Conservation (phyloP, 2,113 vertebrate species). For the Passer domesticus region DNA sequence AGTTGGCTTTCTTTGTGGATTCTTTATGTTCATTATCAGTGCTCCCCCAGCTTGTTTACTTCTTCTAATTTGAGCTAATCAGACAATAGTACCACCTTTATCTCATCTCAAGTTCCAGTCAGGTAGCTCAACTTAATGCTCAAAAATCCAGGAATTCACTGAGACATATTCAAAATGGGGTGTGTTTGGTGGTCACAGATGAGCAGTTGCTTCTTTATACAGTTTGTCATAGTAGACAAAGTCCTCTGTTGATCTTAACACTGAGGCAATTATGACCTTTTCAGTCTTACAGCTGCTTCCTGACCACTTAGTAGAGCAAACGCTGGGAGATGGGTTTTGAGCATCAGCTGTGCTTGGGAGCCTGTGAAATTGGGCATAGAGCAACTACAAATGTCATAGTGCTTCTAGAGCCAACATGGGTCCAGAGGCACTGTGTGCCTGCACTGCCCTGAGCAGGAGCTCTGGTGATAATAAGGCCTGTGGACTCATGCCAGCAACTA, state of each 20-base stretch:
- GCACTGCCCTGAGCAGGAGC: neutral
- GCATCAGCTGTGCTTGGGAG: neutral
- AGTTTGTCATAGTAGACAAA: neutral
- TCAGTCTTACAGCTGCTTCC: neutral
- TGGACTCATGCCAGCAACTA: neutral
- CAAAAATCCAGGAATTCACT: neutral
- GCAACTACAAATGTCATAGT: neutral
- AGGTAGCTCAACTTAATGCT: neutral
- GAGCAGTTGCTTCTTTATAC: neutral
- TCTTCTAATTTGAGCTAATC: neutral
- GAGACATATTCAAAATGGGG: neutral
- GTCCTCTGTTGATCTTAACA: neutral
- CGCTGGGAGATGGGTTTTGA: neutral
- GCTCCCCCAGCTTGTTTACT: neutral
- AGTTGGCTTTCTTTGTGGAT: neutral
- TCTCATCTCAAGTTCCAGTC: neutral
- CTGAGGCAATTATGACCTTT: neutral
- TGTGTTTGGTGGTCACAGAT: neutral
- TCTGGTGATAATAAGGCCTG: neutral
- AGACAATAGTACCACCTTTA: neutral
- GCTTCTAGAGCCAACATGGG: neutral
- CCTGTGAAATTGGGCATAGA: neutral
- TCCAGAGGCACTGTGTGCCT: neutral
- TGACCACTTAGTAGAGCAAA: neutral
- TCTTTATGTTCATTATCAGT: neutral